Conservation (phyloP, 2,113 vertebrate genomes). For the Misgurnus mizolepis region DNA sequence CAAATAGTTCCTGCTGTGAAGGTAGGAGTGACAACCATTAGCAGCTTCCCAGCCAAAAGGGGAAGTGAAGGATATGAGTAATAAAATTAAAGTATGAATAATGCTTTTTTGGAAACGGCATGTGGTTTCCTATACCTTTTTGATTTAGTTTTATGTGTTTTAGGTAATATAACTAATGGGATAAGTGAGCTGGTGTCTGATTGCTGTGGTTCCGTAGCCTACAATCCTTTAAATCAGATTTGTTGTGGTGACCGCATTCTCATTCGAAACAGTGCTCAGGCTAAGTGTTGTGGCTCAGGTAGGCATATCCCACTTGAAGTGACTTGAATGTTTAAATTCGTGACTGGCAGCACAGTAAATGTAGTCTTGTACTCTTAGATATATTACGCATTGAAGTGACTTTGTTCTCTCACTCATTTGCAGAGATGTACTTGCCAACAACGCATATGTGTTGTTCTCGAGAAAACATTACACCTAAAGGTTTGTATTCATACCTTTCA, state of each 20-base stretch:
- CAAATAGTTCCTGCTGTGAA: slow-evolving; percentile 3
- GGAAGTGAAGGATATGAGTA: background rate
- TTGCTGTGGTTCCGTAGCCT: slow-evolving; percentile 23
- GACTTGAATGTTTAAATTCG: background rate
- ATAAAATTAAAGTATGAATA: background rate
- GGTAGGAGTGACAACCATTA: slow-evolving; percentile 3
- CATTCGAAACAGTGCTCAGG: background rate
- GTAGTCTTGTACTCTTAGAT: background rate
- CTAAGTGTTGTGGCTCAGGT: slow-evolving; percentile 4
- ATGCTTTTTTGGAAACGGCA: background rate
- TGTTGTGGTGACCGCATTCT: background rate
- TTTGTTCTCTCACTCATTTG: background rate
- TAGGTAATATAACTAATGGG: background rate
- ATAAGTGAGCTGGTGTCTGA: slow-evolving; percentile 14
- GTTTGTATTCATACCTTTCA: background rate
- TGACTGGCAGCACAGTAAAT: background rate
- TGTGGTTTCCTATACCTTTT: background rate
- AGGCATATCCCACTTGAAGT: background rate
- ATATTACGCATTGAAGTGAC: background rate
- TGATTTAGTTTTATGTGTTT: background rate
- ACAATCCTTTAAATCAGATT: slow-evolving; percentile 36
- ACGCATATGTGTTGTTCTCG: slow-evolving; percentile 14
- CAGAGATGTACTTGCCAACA: background rate
- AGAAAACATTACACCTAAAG: background rate
- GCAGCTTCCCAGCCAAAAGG: background rate